Conservation (phyloP, 23 tunicate species). For the Styela clava region DNA sequence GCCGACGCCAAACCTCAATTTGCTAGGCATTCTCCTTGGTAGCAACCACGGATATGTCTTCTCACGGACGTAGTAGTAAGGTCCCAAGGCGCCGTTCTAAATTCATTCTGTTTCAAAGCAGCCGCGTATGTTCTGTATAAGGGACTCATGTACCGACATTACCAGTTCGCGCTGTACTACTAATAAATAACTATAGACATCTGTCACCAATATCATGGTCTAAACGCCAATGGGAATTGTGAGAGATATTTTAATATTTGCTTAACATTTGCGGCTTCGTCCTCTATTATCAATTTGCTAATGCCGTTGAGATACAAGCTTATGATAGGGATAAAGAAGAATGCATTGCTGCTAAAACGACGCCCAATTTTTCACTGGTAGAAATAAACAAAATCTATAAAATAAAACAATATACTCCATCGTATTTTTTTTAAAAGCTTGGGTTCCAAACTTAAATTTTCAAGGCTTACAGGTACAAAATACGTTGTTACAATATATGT, state of each 20-base stretch:
- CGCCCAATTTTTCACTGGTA: no score
- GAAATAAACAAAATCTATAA: no score
- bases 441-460: no score
- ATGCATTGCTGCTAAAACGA: no score
- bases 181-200: no score
- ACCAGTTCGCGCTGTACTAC: no score
- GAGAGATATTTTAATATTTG: not conserved
- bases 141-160: no score
- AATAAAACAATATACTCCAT: no score
- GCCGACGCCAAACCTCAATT: not conserved
- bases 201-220: not conserved
- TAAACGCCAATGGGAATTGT: not conserved
- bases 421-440: no score
- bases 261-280: not conserved
- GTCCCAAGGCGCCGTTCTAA: not conserved
- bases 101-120: not conserved
- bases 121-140: not conserved
- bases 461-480: no score
- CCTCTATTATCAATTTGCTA: not conserved
- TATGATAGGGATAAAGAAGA: no score
- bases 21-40: not conserved
- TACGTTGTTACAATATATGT: no score
- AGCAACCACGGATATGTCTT: not conserved
- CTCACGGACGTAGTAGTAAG: not conserved
- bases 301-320: not conserved